Evolutionary conservation across 2,888 invertebrate species (phyloP).

Genomic region (Lapara coniferarum): DNA sequence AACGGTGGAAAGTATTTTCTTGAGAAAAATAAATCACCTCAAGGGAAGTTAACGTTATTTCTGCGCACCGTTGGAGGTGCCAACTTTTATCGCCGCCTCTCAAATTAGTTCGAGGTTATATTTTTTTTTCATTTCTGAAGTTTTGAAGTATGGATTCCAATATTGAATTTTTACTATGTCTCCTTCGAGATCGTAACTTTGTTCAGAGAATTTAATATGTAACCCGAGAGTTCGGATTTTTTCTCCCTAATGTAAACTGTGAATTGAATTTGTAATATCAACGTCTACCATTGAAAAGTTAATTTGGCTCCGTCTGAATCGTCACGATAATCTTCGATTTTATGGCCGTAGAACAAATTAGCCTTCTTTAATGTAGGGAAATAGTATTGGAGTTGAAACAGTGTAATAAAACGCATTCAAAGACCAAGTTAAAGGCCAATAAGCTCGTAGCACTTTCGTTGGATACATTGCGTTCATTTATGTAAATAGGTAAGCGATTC

Average conservation of each 20-base stretch:
- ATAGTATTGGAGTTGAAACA: constrained; percentile 26
- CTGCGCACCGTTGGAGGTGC: constrained; percentile 66
- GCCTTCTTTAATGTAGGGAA: constrained; percentile 21
- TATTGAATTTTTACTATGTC: constrained; percentile 77
- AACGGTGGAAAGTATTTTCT: constrained; percentile 68
- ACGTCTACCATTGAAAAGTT: constrained; percentile 19
- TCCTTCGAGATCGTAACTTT: constrained; percentile 53
- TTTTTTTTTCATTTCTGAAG: constrained; percentile 67
- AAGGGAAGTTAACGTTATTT: constrained; percentile 68
- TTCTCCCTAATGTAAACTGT: constrained; percentile 15
- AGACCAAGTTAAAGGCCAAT: constrained; percentile 48
- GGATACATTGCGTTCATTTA: constrained; percentile 43
- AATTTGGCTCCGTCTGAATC: neutral
- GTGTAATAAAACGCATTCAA: constrained; percentile 38
- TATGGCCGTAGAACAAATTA: constrained; percentile 21
- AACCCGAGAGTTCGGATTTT: constrained; percentile 37
- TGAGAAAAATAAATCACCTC: constrained; percentile 76
- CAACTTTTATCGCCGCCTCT: constrained; percentile 72
- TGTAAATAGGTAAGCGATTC: constrained; percentile 55
- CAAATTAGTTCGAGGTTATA: constrained; percentile 71
- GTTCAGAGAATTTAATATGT: constrained; percentile 56
- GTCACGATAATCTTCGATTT: constrained; percentile 12
- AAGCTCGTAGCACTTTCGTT: constrained; percentile 42
- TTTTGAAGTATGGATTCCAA: constrained; percentile 78
- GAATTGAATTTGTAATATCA: constrained; percentile 23